Conservation (phyloP, 2,797 vertebrate genomes). For the Clamator glandarius region DNA sequence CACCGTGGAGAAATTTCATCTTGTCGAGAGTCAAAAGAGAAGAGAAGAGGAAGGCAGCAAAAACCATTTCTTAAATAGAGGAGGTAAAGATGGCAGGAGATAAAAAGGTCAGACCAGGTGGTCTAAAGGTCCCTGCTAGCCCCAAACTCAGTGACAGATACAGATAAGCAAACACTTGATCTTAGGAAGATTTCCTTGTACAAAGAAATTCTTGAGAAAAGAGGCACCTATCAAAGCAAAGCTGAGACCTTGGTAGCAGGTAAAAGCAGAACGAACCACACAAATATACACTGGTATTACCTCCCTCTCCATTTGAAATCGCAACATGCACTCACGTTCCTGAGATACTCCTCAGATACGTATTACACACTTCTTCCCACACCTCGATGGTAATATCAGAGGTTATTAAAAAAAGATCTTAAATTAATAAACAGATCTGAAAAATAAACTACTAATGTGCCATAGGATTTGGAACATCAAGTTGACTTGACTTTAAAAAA, state of each 20-base stretch:
- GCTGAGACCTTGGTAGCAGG: neutral
- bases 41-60: neutral
- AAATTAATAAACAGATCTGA: neutral
- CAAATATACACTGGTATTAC: neutral
- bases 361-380: neutral
- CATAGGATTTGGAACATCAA: neutral
- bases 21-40: neutral
- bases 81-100: conserved; percentile 40
- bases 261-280: neutral
- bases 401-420: neutral
- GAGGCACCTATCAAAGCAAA: neutral
- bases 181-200: conserved; percentile 19
- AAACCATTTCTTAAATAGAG: neutral
- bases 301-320: neutral
- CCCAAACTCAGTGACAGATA: conserved; percentile 31
- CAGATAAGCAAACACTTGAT: conserved; percentile 47
- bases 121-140: conserved; percentile 42
- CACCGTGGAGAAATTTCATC: neutral
- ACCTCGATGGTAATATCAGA: neutral
- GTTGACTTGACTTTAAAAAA: conserved; percentile 54
- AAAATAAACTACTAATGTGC: neutral
- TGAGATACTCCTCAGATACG: neutral
- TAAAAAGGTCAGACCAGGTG: conserved; percentile 39
- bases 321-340: neutral
- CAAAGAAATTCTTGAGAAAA: conserved; percentile 38